Evolutionary conservation across 92 coral and sea anemone species (phyloP).

Genomic region (Epizoanthus rinbou): DNA sequence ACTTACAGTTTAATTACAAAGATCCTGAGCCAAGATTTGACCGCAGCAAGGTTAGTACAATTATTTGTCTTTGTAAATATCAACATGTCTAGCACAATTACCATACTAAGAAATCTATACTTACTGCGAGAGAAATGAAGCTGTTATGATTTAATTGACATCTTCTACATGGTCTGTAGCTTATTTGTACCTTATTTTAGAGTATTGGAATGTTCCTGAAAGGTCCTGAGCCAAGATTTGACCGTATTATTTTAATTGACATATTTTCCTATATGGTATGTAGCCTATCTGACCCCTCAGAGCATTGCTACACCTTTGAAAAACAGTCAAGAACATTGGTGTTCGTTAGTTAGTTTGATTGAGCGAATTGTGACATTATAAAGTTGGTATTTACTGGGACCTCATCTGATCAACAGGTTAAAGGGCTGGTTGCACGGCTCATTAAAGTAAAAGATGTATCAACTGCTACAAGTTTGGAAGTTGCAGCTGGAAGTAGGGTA

Average conservation of each 20-base stretch:
- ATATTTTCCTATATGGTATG: no score
- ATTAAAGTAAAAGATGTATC: slow-evolving; percentile 91
- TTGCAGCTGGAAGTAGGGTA: slow-evolving; percentile 96
- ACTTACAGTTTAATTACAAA: slow-evolving; percentile 90
- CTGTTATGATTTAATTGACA: neutral
- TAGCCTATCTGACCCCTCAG: no score
- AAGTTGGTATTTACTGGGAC: neutral
- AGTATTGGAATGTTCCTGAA: slow-evolving; percentile 42
- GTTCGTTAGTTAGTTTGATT: neutral
- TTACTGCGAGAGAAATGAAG: neutral
- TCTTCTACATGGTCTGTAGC: no score
- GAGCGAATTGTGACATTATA: neutral
- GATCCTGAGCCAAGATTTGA: slow-evolving; percentile 94
- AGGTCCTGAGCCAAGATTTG: slow-evolving; percentile 91
- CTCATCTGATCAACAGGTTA: slow-evolving; percentile 62
- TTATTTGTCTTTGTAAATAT: neutral
- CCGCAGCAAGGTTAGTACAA: slow-evolving; percentile 78
- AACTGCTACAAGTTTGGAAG: slow-evolving; percentile 89
- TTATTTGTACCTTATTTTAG: no score
- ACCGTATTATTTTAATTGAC: slow-evolving; percentile 44
- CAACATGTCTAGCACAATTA: neutral
- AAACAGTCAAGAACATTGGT: no score
- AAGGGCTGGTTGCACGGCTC: slow-evolving; percentile 93
- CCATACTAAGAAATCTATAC: neutral
- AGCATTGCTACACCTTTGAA: no score